A percentile compares a stretch with the other conserved stretches of the same genome.
Evolutionary conservation across 2,888 invertebrate species (phyloP).

Genomic region (Notodonta dromedarius): DNA sequence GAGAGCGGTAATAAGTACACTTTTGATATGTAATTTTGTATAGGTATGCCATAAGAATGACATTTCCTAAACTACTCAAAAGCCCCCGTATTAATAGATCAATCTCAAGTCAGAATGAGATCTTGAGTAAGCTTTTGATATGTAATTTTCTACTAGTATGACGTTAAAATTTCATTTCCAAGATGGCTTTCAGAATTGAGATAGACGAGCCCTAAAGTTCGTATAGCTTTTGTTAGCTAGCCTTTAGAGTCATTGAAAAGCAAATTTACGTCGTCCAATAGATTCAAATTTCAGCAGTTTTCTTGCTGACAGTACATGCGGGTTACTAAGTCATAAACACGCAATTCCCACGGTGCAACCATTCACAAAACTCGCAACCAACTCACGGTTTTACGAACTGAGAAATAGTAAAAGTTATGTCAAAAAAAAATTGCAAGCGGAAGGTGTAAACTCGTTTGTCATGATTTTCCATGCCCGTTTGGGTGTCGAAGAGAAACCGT

Average conservation of each 20-base stretch:
- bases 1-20: too few relatives aligned
- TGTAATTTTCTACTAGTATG: too few relatives aligned
- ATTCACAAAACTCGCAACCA: slow-evolving; percentile 41
- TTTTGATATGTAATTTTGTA: too few relatives aligned
- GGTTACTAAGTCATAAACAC: slow-evolving; percentile 43
- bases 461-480: neutral
- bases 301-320: slow-evolving; percentile 37
- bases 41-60: too few relatives aligned
- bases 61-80: too few relatives aligned
- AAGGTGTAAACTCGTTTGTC: neutral
- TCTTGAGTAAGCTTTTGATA: too few relatives aligned
- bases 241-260: neutral
- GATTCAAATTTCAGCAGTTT: neutral
- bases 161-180: too few relatives aligned
- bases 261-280: neutral
- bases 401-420: slow-evolving; percentile 19
- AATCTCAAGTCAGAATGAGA: too few relatives aligned
- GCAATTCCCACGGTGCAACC: slow-evolving; percentile 58
- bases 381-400: slow-evolving; percentile 35
- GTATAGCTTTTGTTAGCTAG: too few relatives aligned
- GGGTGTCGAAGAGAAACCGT: neutral
- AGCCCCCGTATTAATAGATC: too few relatives aligned
- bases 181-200: too few relatives aligned
- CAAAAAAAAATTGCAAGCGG: neutral
- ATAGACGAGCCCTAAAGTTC: too few relatives aligned